These are phyloP conservation scores for Calosoma granatense DNA, from an alignment of 1,140 invertebrate species.

Conservation along the genomic window DNA sequence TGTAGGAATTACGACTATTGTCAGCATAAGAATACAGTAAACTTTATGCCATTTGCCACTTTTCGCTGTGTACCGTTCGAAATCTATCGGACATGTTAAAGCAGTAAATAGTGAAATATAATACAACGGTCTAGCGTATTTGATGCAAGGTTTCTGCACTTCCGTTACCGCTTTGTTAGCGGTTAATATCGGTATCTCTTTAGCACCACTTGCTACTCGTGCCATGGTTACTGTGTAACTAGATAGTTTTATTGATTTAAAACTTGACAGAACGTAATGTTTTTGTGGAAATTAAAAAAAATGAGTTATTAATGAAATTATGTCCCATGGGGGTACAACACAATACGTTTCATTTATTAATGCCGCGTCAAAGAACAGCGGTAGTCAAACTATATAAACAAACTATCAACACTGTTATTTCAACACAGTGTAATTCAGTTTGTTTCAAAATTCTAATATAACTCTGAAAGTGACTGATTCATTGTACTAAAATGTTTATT, in stretches of 20 bases:
- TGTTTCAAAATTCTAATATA: too few relatives aligned
- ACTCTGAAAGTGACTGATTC: too few relatives aligned
- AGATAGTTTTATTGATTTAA: too few relatives aligned
- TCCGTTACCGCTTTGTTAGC: not conserved
- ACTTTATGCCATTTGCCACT: not conserved
- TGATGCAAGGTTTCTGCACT: not conserved
- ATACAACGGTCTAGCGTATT: not conserved
- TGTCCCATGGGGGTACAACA: not conserved
- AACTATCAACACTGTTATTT: too few relatives aligned
- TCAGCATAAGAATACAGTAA: not conserved
- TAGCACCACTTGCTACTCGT: not conserved
- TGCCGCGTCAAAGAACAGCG: not conserved
- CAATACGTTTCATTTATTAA: not conserved
- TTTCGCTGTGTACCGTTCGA: not conserved
- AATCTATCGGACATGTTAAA: not conserved
- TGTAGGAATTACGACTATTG: not conserved
- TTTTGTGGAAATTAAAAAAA: not conserved
- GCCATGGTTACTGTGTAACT: too few relatives aligned
- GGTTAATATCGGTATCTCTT: not conserved
- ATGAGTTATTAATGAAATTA: not conserved
- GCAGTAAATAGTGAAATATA: not conserved
- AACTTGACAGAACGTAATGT: too few relatives aligned
- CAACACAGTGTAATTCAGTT: too few relatives aligned
- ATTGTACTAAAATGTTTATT: too few relatives aligned
- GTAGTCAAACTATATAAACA: too few relatives aligned